Evolutionary conservation across 2,888 invertebrate species (phyloP).

Genomic region (Itoplectis maculator): DNA sequence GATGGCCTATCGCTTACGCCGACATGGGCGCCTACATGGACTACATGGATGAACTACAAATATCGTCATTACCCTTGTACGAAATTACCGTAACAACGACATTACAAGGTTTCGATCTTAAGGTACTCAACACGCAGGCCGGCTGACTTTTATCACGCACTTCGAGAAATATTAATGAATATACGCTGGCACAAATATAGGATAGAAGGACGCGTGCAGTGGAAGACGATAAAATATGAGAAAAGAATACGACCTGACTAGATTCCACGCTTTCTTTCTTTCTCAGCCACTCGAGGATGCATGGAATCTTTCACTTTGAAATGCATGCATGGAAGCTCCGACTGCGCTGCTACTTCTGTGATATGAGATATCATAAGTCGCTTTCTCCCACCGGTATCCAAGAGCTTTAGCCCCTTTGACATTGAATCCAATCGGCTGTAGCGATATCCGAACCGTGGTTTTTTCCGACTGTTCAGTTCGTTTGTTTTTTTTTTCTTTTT

Average conservation of each 20-base stretch:
- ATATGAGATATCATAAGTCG: conserved; percentile 63
- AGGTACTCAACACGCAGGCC: background rate
- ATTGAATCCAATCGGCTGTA: conserved; percentile 59
- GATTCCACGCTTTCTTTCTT: conserved; percentile 28
- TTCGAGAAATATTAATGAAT: conserved; percentile 52
- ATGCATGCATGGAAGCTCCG: conserved; percentile 60
- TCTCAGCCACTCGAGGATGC: conserved; percentile 68
- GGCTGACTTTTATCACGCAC: conserved; percentile 43
- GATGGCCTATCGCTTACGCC: no score
- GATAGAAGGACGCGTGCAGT: conserved; percentile 24
- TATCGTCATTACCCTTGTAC: no score
- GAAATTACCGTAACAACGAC: background rate
- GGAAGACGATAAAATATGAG: conserved; percentile 64
- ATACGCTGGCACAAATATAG: conserved; percentile 18
- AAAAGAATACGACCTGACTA: conserved; percentile 49
- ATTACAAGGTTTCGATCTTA: background rate
- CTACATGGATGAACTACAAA: no score
- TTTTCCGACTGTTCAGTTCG: background rate
- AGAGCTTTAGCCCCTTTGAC: conserved; percentile 52
- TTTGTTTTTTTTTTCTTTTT: conserved; percentile 29
- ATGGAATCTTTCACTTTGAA: conserved; percentile 71
- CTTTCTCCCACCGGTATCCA: conserved; percentile 46
- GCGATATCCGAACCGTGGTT: conserved; percentile 17
- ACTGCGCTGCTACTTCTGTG: conserved; percentile 7
- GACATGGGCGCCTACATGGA: no score